Evolutionary conservation across 2,888 invertebrate species (phyloP), one percentile per base, ranked within the genome.

Genomic region (Platycnemis pennipes): DNA sequence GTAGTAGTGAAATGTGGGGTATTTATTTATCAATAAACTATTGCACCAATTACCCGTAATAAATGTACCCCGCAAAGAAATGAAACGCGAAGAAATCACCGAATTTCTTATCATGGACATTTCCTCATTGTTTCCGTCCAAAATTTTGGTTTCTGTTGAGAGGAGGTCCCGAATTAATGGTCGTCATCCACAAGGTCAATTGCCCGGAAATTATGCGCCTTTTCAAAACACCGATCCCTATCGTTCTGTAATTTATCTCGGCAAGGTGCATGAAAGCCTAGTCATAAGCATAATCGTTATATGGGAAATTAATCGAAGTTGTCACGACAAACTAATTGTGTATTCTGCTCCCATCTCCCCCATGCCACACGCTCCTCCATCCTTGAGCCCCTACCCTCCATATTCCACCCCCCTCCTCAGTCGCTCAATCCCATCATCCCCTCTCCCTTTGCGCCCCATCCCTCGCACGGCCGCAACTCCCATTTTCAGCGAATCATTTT

Each of bases 401-500:
- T 87, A 22, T 46, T 45, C 87, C 11, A 45, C 44, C 87, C 87
- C 26, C n/a, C n/a, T n/a, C 77, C n/a, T 13, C 13, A 26, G 37
- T 13, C 11, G n/a, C 42, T 45, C 87, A 44, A 46, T 87, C 87
- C 46, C 87, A 44, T 87, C 87, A 87, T 26, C 16, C 87, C 46
- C n/a, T 22, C 42, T 26, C 13, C 42, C 86, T 13, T 46, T n/a
- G 26, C 22, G 22, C 44, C 45, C 87, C 22, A 22, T 19, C n/a
- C 26, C 46, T 7, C 45, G 45, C 45, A n/a, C 26, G 42, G 22
- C 86, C 86, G 22, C 42, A n/a, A 44, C 87, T 8, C 87, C 45
- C 77, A 77, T 77, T 77, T 77, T 77, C 45, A 87, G n/a, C 87
- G 87, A n/a, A 44, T 87, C 87, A 44, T 46, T 87, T 46, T 87